phyloP scores from a whole-genome alignment of 2,888 invertebrate species.

The Gryllus longicercus region DNA sequence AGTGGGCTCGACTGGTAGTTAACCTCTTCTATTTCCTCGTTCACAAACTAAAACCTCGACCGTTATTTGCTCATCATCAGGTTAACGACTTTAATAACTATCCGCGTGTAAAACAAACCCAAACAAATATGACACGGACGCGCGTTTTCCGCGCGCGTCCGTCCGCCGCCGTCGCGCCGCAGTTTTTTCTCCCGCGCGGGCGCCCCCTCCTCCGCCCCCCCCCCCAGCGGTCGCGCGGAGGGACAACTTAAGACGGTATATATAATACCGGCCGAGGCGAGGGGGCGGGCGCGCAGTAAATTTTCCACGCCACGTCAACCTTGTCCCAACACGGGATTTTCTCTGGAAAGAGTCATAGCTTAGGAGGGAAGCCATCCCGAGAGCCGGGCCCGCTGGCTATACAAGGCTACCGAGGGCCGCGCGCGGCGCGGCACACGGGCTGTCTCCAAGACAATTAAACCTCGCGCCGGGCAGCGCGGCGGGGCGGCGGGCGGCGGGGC shows the following conservation, averaged over 20 bases:
- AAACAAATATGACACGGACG: no score
- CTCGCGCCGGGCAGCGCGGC: neutral
- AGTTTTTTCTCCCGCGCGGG: neutral
- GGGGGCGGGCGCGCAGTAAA: constrained; percentile 27
- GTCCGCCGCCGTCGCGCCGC: neutral
- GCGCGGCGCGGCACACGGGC: neutral
- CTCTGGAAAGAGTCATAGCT: constrained; percentile 25
- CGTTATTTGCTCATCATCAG: no score
- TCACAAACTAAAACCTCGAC: no score
- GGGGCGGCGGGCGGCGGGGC: neutral
- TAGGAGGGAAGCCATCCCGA: neutral
- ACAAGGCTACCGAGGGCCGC: constrained; percentile 1
- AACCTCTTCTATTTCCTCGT: no score
- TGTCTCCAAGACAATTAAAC: constrained; percentile 33
- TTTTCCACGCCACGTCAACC: constrained; percentile 32
- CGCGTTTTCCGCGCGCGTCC: no score
- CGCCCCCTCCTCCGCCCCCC: neutral
- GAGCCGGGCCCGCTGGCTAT: neutral
- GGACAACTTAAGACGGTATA: constrained; percentile 30
- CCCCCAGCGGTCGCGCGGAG: neutral
- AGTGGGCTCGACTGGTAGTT: no score
- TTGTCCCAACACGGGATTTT: constrained; percentile 35
- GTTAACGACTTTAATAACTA: no score
- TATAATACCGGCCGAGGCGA: constrained; percentile 27
- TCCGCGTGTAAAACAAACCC: no score